Conservation (phyloP, 2,888 invertebrate species). For the Netelia fuscicornis region DNA sequence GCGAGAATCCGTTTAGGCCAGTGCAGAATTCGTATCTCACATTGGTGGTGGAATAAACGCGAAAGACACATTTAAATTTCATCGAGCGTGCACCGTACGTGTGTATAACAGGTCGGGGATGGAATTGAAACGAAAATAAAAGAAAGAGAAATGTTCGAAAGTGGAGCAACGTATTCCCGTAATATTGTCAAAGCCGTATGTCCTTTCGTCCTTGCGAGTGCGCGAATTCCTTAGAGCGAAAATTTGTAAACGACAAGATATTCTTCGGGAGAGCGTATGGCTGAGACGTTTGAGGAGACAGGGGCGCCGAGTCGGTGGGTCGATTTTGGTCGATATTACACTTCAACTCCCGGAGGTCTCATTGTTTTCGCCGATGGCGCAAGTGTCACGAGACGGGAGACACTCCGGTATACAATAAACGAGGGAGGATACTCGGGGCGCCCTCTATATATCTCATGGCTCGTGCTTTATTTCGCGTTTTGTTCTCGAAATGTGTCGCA, state of each 20-base stretch:
- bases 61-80: constrained; percentile 36
- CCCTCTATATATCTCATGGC: neutral
- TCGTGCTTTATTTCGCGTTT: neutral
- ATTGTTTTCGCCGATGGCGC: constrained; percentile 44
- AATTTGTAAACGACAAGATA: constrained; percentile 21
- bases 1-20: constrained; percentile 36
- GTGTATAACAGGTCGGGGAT: constrained; percentile 6
- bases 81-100: neutral
- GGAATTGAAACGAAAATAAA: neutral
- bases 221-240: constrained; percentile 31
- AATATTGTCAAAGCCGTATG: neutral
- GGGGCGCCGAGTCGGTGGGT: constrained; percentile 12
- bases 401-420: constrained; percentile 32
- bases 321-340: constrained; percentile 42
- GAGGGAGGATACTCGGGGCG: neutral
- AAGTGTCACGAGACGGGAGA: constrained; percentile 39
- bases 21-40: neutral
- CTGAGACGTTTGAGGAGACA: constrained; percentile 35
- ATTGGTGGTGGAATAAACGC: neutral
- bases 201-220: constrained; percentile 11
- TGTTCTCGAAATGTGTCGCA: neutral
- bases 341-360: constrained; percentile 37
- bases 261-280: neutral
- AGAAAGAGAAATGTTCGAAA: constrained; percentile 21
- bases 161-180: constrained; percentile 10